Conservation (phyloP, 35 echinoderm and acorn worm species). For the Hemicentrotus pulcherrimus region DNA sequence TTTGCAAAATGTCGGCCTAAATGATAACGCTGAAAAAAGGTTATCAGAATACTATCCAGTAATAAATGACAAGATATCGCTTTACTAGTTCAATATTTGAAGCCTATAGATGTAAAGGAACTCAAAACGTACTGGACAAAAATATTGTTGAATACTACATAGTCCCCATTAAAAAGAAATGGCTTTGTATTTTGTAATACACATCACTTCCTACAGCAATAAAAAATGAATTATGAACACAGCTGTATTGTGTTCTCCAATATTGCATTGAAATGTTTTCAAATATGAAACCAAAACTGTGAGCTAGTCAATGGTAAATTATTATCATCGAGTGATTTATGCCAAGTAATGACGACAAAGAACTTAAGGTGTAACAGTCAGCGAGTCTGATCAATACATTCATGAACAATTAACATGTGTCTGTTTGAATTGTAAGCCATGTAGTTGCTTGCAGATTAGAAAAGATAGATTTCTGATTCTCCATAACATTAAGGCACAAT, state of each 20-base stretch:
- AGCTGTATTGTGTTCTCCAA: not conserved
- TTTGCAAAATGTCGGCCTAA: not conserved
- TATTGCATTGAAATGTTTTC: not conserved
- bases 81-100: not conserved
- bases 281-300: not conserved
- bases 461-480: not conserved
- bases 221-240: not conserved
- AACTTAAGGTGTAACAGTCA: not conserved
- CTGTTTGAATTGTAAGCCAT: not conserved
- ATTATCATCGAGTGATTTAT: not conserved
- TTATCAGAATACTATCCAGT: not conserved
- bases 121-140: not conserved
- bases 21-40: not conserved
- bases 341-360: not conserved
- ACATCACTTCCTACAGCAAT: not conserved
- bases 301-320: not conserved
- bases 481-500: not conserved
- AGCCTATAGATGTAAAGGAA: not conserved
- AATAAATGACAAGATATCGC: not conserved
- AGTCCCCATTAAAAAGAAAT: too few species aligned
- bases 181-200: too few species aligned
- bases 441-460: not conserved
- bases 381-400: not conserved
- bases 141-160: not conserved
- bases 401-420: not conserved